Evolutionary conservation across 2,888 invertebrate genomes (phyloP).

Genomic region (Tipula confusa): DNA sequence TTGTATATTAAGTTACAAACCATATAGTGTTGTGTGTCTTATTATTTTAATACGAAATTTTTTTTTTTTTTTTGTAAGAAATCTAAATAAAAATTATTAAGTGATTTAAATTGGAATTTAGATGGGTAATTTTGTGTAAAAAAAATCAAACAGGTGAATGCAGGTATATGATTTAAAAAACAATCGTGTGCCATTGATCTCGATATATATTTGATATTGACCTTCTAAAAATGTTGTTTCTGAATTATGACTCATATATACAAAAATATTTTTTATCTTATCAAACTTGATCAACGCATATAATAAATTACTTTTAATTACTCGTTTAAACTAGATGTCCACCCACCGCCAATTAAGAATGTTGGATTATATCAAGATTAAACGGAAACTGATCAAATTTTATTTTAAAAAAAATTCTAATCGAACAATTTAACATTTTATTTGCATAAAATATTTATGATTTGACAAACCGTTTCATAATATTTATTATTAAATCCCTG

Average conservation of each 20-base stretch:
- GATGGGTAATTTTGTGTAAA: not conserved
- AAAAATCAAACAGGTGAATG: not conserved
- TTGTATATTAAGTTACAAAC: slow-evolving; percentile 12
- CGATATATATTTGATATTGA: not conserved
- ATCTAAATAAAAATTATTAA: not conserved
- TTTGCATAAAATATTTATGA: not conserved
- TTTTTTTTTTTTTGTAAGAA: not conserved
- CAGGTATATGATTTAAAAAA: not conserved
- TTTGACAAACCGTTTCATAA: too few species aligned
- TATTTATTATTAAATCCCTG: too few species aligned
- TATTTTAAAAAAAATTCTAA: not conserved
- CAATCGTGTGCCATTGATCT: not conserved
- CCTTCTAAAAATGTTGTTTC: not conserved
- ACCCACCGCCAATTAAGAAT: not conserved
- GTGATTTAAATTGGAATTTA: not conserved
- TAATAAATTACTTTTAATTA: not conserved
- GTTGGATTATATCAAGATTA: not conserved
- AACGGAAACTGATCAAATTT: not conserved
- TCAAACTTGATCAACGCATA: not conserved
- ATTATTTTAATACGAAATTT: not conserved
- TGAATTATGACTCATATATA: not conserved
- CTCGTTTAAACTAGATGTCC: not conserved
- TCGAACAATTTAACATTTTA: not conserved
- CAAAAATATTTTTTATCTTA: not conserved
- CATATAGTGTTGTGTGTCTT: not conserved